Evolutionary conservation across 1,140 invertebrate genomes (phyloP), one percentile per base, ranked within the genome.

Genomic region (Glomeris maerens): DNA sequence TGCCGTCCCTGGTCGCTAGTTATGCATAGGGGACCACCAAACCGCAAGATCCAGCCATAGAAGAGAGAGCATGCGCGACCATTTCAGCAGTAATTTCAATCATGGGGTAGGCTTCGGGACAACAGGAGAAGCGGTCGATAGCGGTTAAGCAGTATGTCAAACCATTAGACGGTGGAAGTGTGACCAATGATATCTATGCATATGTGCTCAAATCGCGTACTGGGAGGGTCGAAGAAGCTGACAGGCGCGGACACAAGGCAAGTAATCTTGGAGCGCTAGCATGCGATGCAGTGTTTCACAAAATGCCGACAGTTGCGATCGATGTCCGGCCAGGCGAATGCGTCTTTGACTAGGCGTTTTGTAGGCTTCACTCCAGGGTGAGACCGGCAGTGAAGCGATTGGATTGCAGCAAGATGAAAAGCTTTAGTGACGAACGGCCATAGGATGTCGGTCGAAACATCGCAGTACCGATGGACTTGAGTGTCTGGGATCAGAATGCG

Each of bases 101-200:
- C 0, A 69, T 45, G 3, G 70, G 64, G 17, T 66, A 49, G 2
- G 65, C 64, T 57, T 73, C 69, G 0, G 62, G 64, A 61, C 60
- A 72, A n/a, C 65, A 47, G 0, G 68, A 65, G 52, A 63, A 72
- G 4, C 66, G 47, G 49, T 72, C 66, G 2, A 72, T 65, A 4
- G 61, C 59, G 0, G 70, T 73, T 1, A 74, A 54, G 7, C 56
- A 53, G 49, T 73, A 72, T 13, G 23, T 29, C 36, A 50, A 61
- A 13, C 59, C 64, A 5, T 62, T 25, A 0, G 57, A 57, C 2
- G 48, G 45, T 23, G 68, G 66, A 2, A 75, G 44, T 0, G 65
- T n/a, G 71, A 0, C 69, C 66, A 5, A 75, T 59, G 0, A 76
- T 59, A 57, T 76, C 73, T 0, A 74, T 52, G 55, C 75, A 66